Percentiles rank a stretch among this genome's conserved stretches.
phyloP scores from a whole-genome alignment of 2,113 vertebrate genomes.

The Ovis canadensis region DNA sequence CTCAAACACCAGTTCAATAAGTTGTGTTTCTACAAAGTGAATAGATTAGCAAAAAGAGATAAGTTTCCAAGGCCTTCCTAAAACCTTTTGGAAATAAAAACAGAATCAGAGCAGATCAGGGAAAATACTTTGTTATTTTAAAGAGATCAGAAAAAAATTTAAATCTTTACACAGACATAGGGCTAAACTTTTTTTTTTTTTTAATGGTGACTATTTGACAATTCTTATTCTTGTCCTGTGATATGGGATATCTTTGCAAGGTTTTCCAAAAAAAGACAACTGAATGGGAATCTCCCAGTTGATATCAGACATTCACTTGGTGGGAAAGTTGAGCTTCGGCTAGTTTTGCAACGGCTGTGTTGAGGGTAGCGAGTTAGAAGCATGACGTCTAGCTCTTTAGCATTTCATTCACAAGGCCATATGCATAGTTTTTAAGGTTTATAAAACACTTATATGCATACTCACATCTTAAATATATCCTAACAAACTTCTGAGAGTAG shows the following conservation, averaged over 20 bases:
- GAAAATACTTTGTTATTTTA: background rate
- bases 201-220: background rate
- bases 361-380: no score
- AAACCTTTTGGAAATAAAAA: constrained; percentile 17
- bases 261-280: background rate
- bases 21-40: background rate
- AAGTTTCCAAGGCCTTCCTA: background rate
- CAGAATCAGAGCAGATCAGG: background rate
- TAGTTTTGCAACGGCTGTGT: background rate
- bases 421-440: background rate
- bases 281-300: background rate
- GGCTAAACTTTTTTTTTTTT: background rate
- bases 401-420: background rate
- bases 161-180: background rate
- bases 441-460: background rate
- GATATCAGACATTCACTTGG: background rate
- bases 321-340: background rate
- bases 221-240: background rate
- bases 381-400: background rate
- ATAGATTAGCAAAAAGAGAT: background rate
- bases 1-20: background rate
- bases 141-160: background rate
- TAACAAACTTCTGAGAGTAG: background rate
- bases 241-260: background rate
- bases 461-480: background rate